Conservation (phyloP, 2,113 vertebrate genomes). For the Pelobates fuscus region DNA sequence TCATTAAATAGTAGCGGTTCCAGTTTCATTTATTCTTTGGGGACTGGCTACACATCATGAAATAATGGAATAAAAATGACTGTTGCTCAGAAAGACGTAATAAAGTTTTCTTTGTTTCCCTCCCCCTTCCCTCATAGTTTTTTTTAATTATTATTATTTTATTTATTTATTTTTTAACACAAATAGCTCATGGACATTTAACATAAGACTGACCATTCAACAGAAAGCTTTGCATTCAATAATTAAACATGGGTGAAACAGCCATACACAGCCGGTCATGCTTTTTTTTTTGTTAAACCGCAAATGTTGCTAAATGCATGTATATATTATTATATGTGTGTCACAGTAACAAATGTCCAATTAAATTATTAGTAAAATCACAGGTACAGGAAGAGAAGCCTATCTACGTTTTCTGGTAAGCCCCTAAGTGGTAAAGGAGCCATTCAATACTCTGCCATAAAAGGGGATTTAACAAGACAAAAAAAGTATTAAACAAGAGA, state of each 20-base stretch:
- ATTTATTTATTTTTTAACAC: constrained; percentile 65
- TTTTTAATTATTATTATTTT: too few species aligned
- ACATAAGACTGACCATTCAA: constrained; percentile 58
- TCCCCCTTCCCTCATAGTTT: too few species aligned
- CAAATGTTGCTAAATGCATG: constrained; percentile 57
- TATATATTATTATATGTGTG: constrained; percentile 55
- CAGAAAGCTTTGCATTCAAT: constrained; percentile 58
- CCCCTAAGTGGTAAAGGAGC: constrained; percentile 45
- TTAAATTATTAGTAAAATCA: constrained; percentile 59
- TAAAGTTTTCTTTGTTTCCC: constrained; percentile 53
- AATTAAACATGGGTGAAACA: constrained; percentile 58
- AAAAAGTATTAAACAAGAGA: constrained; percentile 50
- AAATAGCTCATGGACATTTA: constrained; percentile 56
- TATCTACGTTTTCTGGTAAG: constrained; percentile 68
- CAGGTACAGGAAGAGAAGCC: constrained; percentile 64
- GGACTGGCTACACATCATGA: constrained; percentile 8
- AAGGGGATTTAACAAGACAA: constrained; percentile 49
- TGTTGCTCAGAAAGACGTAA: constrained; percentile 55
- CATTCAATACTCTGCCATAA: background rate
- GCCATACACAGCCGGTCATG: constrained; percentile 65
- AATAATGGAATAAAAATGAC: constrained; percentile 33
- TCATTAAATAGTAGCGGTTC: constrained; percentile 33
- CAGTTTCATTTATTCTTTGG: constrained; percentile 28
- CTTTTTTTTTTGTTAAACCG: constrained; percentile 60
- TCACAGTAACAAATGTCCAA: constrained; percentile 58